Evolutionary conservation across 2,888 invertebrate genomes (phyloP).

Genomic region (Aricia artaxerxes): DNA sequence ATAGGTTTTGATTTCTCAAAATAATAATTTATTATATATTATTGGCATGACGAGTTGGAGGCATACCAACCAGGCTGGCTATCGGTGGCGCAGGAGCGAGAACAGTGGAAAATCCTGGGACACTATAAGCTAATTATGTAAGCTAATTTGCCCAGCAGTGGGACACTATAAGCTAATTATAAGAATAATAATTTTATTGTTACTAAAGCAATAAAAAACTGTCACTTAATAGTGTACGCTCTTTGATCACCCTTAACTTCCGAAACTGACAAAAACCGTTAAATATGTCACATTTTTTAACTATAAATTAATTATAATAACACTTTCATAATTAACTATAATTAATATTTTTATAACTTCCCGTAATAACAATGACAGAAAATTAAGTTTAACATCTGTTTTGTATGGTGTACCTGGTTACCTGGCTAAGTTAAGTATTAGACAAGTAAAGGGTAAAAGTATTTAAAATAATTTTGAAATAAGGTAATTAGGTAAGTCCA

Average conservation of each 20-base stretch:
- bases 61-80: too few relatives aligned
- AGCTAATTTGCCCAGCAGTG: too few relatives aligned
- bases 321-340: background rate
- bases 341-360: conserved; percentile 25
- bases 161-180: too few relatives aligned
- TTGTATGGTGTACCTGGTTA: background rate
- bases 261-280: background rate
- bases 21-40: background rate
- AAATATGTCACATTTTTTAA: background rate
- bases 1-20: background rate
- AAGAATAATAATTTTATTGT: background rate
- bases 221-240: background rate
- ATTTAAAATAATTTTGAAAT: too few relatives aligned
- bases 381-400: background rate
- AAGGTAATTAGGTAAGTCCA: too few relatives aligned
- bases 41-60: background rate
- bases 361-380: background rate
- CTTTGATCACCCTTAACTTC: background rate
- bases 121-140: too few relatives aligned
- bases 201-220: background rate
- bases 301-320: conserved; percentile 9
- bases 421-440: too few relatives aligned
- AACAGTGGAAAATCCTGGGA: too few relatives aligned
- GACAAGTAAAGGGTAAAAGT: too few relatives aligned
- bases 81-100: too few relatives aligned